phyloP scores from a whole-genome alignment of 1,140 invertebrate species.

The Cydia amplana region DNA sequence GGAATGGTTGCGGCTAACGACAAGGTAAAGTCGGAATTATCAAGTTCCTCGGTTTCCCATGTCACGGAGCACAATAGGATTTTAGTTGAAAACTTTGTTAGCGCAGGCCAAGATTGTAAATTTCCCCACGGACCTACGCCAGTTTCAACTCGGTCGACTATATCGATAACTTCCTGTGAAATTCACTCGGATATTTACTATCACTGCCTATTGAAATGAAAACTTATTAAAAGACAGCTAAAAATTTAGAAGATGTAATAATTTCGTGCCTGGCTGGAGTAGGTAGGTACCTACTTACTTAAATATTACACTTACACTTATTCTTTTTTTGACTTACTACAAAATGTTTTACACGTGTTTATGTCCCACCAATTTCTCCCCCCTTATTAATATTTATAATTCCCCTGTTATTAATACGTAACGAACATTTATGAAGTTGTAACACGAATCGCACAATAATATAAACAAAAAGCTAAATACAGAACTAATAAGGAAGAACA shows the following conservation, averaged over 20 bases:
- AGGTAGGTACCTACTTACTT: too few relatives aligned
- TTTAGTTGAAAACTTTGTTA: conserved; percentile 78
- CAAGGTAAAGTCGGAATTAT: conserved; percentile 47
- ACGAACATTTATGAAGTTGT: not conserved
- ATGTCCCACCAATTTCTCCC: too few relatives aligned
- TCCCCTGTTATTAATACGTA: not conserved
- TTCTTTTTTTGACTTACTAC: too few relatives aligned
- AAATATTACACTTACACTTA: too few relatives aligned
- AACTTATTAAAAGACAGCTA: not conserved
- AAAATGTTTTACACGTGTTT: too few relatives aligned
- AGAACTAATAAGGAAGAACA: conserved; percentile 39
- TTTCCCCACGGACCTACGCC: conserved; percentile 71
- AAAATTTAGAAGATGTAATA: too few relatives aligned
- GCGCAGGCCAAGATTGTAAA: conserved; percentile 72
- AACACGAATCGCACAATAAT: not conserved
- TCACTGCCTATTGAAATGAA: conserved; percentile 36
- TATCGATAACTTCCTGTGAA: conserved; percentile 65
- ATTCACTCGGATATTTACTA: conserved; percentile 53
- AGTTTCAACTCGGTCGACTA: conserved; percentile 69
- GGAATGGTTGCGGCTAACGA: not conserved
- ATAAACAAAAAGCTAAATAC: conserved; percentile 38
- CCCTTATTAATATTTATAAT: too few relatives aligned
- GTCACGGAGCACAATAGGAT: conserved; percentile 72
- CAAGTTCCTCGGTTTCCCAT: conserved; percentile 64
- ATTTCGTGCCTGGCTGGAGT: too few relatives aligned